Base-by-base conservation (phyloP, 2,113 vertebrate species). In the Boleophthalmus pectinirostris region DNA sequence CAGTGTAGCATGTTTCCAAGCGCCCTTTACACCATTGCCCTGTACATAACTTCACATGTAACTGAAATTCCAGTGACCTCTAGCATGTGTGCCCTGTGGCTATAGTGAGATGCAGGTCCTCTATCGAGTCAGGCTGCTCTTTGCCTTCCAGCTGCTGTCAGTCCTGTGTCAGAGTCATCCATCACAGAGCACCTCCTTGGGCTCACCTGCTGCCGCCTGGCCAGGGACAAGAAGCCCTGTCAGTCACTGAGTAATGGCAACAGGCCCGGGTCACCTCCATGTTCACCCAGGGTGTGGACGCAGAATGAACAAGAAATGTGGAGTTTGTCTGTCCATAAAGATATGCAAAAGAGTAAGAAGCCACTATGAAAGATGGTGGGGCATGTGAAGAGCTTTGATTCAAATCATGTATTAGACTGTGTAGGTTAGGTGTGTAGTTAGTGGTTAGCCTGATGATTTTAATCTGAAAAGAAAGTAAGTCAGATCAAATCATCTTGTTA, bases 101-200 rank as follows among this genome's bases (percentile, higher is more conserved):
- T 15, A 35, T 23, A 24, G 72, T 25, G 68, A 54, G 51, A 72
- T 45, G 43, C 21, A 70, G 61, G 66, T 58, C 56, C 56, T 66
- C 74, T 33, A 18, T 81, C 5, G 6, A 81, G 71, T 79, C 75
- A 47, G 69, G 23, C 43, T 38, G 3, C 81, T 78, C 82, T 90
- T 86, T 90, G 88, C 82, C 83, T 81, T 24, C 51, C 90, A 89
- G 93, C 92, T 74, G 54, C 90, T 82, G 83, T 92, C 92, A 93
- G 92, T 92, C 93, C 93, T 88, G 92, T 94, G 91, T 89, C 79
- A 92, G 89, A 88, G 70, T 88, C 88, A 96, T 97, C 95, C 92
- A 94, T 97, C 95, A 97, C 75, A 70, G 86, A 87, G 88, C 84
- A 66, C 73, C 83, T 90, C 85, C 91, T 91, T 0, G 74, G 90